Conservation (phyloP, 1,140 invertebrate species). For the Bemisia tabaci region DNA sequence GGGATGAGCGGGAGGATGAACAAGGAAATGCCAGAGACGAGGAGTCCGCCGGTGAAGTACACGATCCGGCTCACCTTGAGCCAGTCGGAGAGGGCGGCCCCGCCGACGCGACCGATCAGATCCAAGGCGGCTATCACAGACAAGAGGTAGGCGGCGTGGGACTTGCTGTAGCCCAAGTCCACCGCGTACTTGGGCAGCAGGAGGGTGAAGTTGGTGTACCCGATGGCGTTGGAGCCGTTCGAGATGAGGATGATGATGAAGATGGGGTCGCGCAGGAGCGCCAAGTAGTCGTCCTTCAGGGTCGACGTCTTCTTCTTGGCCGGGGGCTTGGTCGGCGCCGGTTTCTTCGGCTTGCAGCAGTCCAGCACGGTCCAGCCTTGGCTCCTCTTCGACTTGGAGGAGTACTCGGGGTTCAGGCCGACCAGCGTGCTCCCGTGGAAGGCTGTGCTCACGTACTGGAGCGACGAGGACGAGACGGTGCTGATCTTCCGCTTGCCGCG, state of each 20-base stretch:
- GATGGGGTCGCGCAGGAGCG: constrained; percentile 59
- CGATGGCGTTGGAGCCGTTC: constrained; percentile 68
- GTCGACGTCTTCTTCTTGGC: neutral
- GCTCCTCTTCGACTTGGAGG: constrained; percentile 43
- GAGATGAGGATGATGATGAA: constrained; percentile 69
- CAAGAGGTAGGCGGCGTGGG: constrained; percentile 48
- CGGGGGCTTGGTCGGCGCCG: neutral
- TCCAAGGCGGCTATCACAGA: constrained; percentile 66
- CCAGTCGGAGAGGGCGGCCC: constrained; percentile 61
- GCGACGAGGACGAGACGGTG: constrained; percentile 47
- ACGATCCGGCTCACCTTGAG: constrained; percentile 56
- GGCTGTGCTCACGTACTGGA: constrained; percentile 66
- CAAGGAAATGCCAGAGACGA: constrained; percentile 58
- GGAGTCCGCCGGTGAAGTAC: constrained; percentile 62
- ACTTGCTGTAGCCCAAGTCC: constrained; percentile 50
- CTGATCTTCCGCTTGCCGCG: constrained; percentile 14
- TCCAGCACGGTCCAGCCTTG: neutral
- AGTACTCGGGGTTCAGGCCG: constrained; percentile 57
- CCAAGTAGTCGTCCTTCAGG: constrained; percentile 24
- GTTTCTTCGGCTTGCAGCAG: neutral
- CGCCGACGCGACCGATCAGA: constrained; percentile 63
- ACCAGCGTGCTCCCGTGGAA: constrained; percentile 70
- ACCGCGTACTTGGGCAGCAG: constrained; percentile 58
- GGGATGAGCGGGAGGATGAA: constrained; percentile 47
- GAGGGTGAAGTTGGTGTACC: constrained; percentile 74